A percentile compares a stretch with the other conserved stretches of the same genome.
phyloP scores from a whole-genome alignment of 2,888 invertebrate species.

The Lydus trimaculatus region DNA sequence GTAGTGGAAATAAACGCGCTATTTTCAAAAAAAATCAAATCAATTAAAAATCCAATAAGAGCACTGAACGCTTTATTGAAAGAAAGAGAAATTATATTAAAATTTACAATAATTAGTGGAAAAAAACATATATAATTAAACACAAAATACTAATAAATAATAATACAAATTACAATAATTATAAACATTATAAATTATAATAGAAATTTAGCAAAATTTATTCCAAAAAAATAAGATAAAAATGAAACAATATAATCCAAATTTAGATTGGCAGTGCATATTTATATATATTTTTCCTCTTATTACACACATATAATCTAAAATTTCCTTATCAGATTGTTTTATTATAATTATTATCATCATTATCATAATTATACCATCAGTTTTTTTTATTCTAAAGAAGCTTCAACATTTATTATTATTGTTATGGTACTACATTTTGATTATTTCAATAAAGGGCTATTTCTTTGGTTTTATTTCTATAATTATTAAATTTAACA shows the following conservation, averaged over 20 bases:
- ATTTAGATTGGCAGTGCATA: constrained; percentile 52
- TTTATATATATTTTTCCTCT: constrained; percentile 29
- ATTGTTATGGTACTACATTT: constrained; percentile 25
- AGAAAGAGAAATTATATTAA: constrained; percentile 30
- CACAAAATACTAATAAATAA: constrained; percentile 11
- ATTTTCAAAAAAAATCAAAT: background rate
- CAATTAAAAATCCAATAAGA: constrained; percentile 32
- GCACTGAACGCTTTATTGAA: constrained; percentile 56
- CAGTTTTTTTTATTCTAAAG: constrained; percentile 5
- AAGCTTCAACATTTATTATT: constrained; percentile 36
- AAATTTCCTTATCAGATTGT: constrained; percentile 17
- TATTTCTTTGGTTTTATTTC: constrained; percentile 28
- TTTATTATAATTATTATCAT: constrained; percentile 14
- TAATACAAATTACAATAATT: no score
- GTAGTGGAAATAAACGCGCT: background rate
- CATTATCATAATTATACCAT: background rate
- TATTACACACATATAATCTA: constrained; percentile 41
- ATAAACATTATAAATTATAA: no score
- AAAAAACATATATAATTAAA: constrained; percentile 11
- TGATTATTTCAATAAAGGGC: constrained; percentile 17
- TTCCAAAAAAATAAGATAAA: no score
- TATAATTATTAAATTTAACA: constrained; percentile 1
- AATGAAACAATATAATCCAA: no score
- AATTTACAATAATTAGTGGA: constrained; percentile 39
- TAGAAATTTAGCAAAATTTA: no score